Evolutionary conservation across 2,797 vertebrate species (phyloP).

Genomic region (Tangara arthus): DNA sequence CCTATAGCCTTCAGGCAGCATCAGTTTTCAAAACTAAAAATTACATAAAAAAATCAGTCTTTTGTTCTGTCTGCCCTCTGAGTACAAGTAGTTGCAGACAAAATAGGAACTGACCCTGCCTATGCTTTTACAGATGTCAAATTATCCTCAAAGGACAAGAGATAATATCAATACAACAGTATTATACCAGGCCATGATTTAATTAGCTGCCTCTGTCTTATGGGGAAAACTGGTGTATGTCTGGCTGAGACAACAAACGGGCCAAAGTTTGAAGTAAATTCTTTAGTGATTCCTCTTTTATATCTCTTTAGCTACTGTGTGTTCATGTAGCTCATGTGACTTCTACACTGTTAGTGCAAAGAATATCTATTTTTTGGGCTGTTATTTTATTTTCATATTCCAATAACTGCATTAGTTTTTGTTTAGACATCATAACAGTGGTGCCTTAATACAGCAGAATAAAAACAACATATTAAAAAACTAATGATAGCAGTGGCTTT

Average conservation of each 20-base stretch:
- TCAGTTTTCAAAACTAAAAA: neutral
- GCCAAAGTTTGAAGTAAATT: neutral
- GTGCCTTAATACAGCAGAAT: neutral
- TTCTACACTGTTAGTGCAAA: neutral
- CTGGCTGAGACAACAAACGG: neutral
- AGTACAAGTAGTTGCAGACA: neutral
- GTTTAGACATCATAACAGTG: neutral
- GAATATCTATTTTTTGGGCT: neutral
- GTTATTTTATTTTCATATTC: neutral
- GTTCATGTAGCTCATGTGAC: neutral
- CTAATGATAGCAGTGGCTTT: neutral
- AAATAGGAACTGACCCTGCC: neutral
- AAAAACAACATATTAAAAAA: neutral
- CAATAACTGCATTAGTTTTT: neutral
- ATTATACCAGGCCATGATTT: neutral
- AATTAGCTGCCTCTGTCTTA: neutral
- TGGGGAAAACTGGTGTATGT: neutral
- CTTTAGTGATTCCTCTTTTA: neutral
- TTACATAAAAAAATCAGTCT: neutral
- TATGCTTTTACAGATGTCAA: neutral
- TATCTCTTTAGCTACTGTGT: neutral
- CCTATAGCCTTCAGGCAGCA: neutral
- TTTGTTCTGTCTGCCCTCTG: neutral
- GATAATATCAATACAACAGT: neutral
- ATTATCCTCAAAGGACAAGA: neutral